Evolutionary conservation across 1,140 invertebrate species (phyloP).

Genomic region (Sycophila sp.): DNA sequence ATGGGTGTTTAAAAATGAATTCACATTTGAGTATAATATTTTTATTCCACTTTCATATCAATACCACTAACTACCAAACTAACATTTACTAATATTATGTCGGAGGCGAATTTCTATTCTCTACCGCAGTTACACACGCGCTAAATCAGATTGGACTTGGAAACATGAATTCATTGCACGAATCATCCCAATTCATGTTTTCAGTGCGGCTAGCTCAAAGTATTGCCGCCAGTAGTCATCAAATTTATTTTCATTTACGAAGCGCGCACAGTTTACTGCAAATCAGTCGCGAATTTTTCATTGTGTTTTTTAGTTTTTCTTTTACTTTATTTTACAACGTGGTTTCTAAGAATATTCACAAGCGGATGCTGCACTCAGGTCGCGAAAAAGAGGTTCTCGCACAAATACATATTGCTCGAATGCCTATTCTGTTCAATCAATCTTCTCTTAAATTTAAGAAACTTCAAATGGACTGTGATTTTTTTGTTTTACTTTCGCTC

Average conservation of each 20-base stretch:
- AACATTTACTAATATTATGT: constrained; percentile 49
- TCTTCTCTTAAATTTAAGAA: no score
- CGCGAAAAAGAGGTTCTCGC: no score
- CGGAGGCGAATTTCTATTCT: constrained; percentile 38
- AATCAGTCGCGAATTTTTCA: constrained; percentile 2
- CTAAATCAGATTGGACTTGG: constrained; percentile 40
- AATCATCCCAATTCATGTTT: constrained; percentile 31
- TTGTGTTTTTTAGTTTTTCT: constrained; percentile 5
- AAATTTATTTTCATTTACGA: background rate
- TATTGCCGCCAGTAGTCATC: background rate
- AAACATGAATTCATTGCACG: constrained; percentile 40
- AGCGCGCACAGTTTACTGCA: background rate
- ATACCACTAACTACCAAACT: constrained; percentile 50
- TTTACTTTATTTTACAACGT: constrained; percentile 26
- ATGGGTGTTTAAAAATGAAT: constrained; percentile 28
- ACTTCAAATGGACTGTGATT: background rate
- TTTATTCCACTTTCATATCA: constrained; percentile 52
- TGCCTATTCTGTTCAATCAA: no score
- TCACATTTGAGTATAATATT: constrained; percentile 41
- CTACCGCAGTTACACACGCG: constrained; percentile 33
- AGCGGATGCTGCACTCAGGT: constrained; percentile 8
- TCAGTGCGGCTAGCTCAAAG: background rate
- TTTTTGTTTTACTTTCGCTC: background rate
- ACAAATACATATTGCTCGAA: no score
- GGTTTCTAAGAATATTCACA: constrained; percentile 30